Evolutionary conservation across 2,113 vertebrate genomes (phyloP).

Genomic region (Azemiops feae): DNA sequence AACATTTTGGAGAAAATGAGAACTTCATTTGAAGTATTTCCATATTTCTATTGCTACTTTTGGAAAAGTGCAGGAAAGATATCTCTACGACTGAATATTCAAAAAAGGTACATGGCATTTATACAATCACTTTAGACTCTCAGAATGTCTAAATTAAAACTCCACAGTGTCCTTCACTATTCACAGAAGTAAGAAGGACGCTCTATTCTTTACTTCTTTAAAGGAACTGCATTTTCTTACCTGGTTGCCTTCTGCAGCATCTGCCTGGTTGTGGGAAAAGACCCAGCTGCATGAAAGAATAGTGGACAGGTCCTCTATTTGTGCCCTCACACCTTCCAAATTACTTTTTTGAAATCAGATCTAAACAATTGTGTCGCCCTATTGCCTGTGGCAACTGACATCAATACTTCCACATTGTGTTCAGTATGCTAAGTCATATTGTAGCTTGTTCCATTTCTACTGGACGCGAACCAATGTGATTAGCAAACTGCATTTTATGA

Average conservation of each 20-base stretch:
- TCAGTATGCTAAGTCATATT: neutral
- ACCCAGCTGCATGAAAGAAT: neutral
- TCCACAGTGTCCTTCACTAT: neutral
- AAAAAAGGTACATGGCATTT: neutral
- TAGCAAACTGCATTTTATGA: neutral
- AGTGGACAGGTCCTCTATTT: neutral
- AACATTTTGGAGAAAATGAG: slow-evolving; percentile 30
- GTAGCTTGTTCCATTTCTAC: neutral
- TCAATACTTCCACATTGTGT: neutral
- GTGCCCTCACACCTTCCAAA: neutral
- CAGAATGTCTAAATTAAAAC: neutral
- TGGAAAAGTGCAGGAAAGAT: neutral
- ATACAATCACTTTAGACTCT: neutral
- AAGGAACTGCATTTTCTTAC: neutral
- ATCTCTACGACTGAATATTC: neutral
- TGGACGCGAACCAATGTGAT: neutral
- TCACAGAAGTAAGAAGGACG: neutral
- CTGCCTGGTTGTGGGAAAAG: neutral
- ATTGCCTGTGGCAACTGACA: neutral
- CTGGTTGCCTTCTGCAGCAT: neutral
- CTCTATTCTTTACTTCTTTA: neutral
- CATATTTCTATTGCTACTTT: neutral
- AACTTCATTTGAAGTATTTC: slow-evolving; percentile 32
- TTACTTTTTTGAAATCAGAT: neutral
- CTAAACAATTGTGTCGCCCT: neutral